Percentiles rank a stretch among this genome's conserved stretches.
These are phyloP conservation scores for Sander vitreus DNA, from an alignment of 2,113 vertebrate genomes.

Conservation along the genomic window DNA sequence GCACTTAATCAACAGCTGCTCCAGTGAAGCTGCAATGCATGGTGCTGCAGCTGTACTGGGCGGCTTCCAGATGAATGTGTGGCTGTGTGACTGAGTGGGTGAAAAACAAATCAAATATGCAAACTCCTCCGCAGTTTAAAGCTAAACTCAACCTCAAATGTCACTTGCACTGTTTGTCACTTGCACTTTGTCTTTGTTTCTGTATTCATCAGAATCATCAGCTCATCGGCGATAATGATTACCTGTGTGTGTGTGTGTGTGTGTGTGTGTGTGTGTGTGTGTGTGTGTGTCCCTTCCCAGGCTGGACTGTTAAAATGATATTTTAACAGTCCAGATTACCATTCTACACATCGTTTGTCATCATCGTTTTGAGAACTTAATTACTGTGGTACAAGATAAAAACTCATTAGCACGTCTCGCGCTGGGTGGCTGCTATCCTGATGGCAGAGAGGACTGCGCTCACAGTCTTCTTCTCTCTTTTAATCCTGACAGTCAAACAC, in stretches of 20 bases:
- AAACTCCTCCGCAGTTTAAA: conserved; percentile 10
- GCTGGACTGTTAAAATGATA: conserved; percentile 21
- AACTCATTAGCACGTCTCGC: conserved; percentile 61
- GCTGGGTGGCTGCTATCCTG: conserved; percentile 34
- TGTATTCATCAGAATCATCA: conserved; percentile 21
- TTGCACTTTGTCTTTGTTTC: too few species aligned
- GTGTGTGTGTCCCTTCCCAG: not conserved
- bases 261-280: conserved; percentile 30
- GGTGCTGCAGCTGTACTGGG: not conserved
- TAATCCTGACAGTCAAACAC: conserved; percentile 54
- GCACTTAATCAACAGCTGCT: conserved; percentile 58
- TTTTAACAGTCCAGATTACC: conserved; percentile 27
- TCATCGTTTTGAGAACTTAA: conserved; percentile 54
- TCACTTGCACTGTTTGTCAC: not conserved
- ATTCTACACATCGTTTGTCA: conserved; percentile 44
- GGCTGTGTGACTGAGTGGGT: not conserved
- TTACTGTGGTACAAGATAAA: conserved; percentile 58
- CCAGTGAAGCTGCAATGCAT: not conserved
- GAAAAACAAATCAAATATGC: not conserved
- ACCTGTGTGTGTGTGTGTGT: conserved; percentile 35
- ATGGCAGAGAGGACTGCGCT: conserved; percentile 31
- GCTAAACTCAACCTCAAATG: conserved; percentile 5
- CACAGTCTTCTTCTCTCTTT: conserved; percentile 29
- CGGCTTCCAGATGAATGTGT: not conserved
- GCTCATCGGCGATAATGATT: conserved; percentile 61